A percentile compares a stretch with the other conserved stretches of the same genome.
These are phyloP conservation scores for Myotis davidii DNA, from an alignment of 2,113 vertebrate genomes.

Conservation along the genomic window DNA sequence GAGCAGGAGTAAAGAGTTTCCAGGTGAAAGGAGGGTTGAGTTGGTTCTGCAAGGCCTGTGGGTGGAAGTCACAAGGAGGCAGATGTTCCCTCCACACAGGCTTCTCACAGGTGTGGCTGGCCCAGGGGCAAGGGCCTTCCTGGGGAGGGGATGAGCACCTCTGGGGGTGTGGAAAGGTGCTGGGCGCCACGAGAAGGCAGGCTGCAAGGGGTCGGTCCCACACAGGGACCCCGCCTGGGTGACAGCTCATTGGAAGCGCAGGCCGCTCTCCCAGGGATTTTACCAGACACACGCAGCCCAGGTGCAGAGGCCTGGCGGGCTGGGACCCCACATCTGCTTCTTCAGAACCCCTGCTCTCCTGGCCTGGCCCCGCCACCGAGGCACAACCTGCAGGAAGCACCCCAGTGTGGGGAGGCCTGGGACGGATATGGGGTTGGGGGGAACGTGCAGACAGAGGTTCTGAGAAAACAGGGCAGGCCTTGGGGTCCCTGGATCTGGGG, in stretches of 20 bases:
- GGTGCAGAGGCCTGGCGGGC: not conserved
- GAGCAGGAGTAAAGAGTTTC: not conserved
- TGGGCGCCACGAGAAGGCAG: not conserved
- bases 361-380: not conserved
- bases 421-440: no score
- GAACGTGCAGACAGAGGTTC: not conserved
- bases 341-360: not conserved
- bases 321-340: not conserved
- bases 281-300: not conserved
- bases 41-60: not conserved
- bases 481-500: not conserved
- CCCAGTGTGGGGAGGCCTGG: not conserved
- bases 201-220: not conserved
- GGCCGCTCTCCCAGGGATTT: not conserved
- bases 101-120: not conserved
- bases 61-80: not conserved
- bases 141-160: not conserved
- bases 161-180: accelerated
- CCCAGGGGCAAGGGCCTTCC: not conserved
- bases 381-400: not conserved
- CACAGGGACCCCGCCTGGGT: not conserved
- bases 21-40: not conserved
- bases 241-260: not conserved
- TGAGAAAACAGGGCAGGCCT: not conserved
- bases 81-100: not conserved